Conservation (phyloP, 2,888 invertebrate species). For the Cerastoderma edule region DNA sequence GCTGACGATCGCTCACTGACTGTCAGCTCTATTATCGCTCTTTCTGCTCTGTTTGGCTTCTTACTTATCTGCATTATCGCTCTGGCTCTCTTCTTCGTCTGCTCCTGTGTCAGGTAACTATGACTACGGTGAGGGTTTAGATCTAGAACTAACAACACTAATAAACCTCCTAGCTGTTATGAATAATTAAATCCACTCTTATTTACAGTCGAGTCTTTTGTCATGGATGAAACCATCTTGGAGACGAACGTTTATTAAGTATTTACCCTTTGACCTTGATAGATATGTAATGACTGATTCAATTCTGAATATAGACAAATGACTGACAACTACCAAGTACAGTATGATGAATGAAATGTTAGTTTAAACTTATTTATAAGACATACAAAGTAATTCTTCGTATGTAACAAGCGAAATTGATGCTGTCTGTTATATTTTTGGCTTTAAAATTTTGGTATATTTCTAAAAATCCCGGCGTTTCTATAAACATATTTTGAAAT, state of each 20-base stretch:
- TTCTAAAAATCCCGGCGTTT: too few species aligned
- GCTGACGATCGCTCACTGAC: slow-evolving; percentile 4
- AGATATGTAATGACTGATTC: too few species aligned
- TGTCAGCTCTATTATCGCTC: slow-evolving; percentile 1
- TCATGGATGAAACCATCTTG: not conserved
- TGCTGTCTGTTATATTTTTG: too few species aligned
- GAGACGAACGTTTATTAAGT: not conserved
- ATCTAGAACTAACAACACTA: not conserved
- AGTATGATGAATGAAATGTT: too few species aligned
- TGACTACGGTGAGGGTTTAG: too few species aligned
- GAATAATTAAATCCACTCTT: not conserved
- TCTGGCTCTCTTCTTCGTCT: not conserved
- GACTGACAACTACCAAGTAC: too few species aligned
- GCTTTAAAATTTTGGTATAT: too few species aligned
- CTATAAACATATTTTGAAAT: too few species aligned
- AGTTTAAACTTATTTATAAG: too few species aligned
- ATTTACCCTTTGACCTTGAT: not conserved
- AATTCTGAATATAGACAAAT: too few species aligned
- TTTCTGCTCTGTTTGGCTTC: slow-evolving; percentile 17
- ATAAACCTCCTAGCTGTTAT: not conserved
- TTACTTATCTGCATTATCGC: not conserved
- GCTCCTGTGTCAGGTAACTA: slow-evolving; percentile 6
- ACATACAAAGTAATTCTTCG: too few species aligned
- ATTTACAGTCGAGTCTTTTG: not conserved
- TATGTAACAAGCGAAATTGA: too few species aligned